phyloP scores from a whole-genome alignment of 2,888 invertebrate species.

The Pyralis farinalis region DNA sequence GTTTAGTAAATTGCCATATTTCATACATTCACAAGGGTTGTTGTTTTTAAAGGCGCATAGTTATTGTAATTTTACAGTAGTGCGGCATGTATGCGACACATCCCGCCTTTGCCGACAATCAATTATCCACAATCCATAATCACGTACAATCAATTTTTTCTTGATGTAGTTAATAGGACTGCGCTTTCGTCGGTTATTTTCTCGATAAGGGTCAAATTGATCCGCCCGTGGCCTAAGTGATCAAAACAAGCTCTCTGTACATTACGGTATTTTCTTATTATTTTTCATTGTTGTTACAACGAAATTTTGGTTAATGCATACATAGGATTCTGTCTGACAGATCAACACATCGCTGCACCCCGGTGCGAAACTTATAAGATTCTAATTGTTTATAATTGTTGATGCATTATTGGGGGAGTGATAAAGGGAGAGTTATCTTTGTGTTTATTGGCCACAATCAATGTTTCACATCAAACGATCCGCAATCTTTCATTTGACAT shows the following conservation, averaged over 20 bases:
- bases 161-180: slow-evolving; percentile 57
- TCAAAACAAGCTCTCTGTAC: slow-evolving; percentile 63
- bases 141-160: slow-evolving; percentile 72
- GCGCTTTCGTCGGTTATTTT: slow-evolving; percentile 70
- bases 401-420: too few relatives aligned
- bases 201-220: slow-evolving; percentile 74
- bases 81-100: slow-evolving; percentile 42
- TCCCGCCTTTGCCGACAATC: slow-evolving; percentile 53
- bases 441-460: too few relatives aligned
- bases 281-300: slow-evolving; percentile 47
- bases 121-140: slow-evolving; percentile 72
- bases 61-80: slow-evolving; percentile 35
- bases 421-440: too few relatives aligned
- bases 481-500: too few relatives aligned
- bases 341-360: too few relatives aligned
- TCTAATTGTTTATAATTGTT: too few relatives aligned
- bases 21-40: slow-evolving; percentile 31
- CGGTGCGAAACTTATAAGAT: too few relatives aligned
- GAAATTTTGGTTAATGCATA: too few relatives aligned
- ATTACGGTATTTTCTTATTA: slow-evolving; percentile 62
- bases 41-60: slow-evolving; percentile 13
- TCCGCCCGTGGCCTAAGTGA: slow-evolving; percentile 64
- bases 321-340: too few relatives aligned
- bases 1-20: slow-evolving; percentile 34
- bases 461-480: too few relatives aligned